Base-by-base conservation (phyloP, 35 echinoderm and acorn worm species). In the Acanthaster planci region DNA sequence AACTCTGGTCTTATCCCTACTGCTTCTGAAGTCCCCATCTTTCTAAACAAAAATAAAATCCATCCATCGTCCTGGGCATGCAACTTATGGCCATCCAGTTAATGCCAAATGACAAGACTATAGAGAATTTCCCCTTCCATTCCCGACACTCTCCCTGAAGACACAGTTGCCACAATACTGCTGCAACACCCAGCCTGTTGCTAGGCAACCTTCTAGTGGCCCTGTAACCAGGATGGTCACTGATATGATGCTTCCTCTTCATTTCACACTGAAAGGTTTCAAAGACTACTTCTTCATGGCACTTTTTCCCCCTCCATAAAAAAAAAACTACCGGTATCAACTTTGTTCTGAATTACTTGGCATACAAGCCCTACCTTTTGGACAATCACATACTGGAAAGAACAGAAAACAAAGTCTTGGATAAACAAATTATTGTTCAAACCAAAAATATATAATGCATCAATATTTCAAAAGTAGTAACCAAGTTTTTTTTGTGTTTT, bases 381-480 rank as follows among this genome's bases (percentile, higher is more conserved):
- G 42, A 47, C 4, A 47, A 47, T 47, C 42, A 72, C 23, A 72
- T 72, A 31, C 34, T 6, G 22, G 57, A 72, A 72, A 72, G 23
- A 34, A 72, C 22, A 27, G 34, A 29, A 72, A 26, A 72, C 22
- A 26, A 31, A 72, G 12, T 12, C 12, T 6, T 47, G 4, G 42
- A 47, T 47, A 47, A 47, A 47, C 42, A 47, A 47, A 47, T 47
- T 47, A 47, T 47, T 72, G 64, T 72, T 72, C 64, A 72, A 72
- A 72, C 22, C 23, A 72, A 26, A 72, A 72, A 72, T 31, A 72
- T 72, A 72, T 72, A 72, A 72, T 72, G 34, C 26, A 72, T 34
- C 26, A 26, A 72, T 72, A 72, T 72, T 72, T 72, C 64, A 72
- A 47, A 47, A 47, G 42, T 72, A 72, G 64, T 72, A 72, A 72